Evolutionary conservation across 2,797 vertebrate genomes (phyloP).

Genomic region (Poeciliopsis paucimaculata): DNA sequence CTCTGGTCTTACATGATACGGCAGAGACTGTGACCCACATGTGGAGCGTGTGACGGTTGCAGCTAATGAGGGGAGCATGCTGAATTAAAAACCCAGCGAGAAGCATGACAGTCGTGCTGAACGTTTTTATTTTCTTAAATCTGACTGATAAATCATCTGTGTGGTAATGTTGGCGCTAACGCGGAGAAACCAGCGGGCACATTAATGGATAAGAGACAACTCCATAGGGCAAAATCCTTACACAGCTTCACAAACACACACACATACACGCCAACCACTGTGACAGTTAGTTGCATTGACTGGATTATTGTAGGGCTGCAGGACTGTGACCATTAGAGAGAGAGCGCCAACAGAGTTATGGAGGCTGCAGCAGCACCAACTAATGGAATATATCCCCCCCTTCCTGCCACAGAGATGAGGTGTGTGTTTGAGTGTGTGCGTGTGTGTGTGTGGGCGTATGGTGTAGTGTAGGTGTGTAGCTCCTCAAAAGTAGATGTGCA

Average conservation of each 20-base stretch:
- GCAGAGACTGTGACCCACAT: constrained; percentile 47
- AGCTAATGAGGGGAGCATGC: constrained; percentile 50
- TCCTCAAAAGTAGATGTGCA: neutral
- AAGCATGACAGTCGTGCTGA: neutral
- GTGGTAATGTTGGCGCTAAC: constrained; percentile 42
- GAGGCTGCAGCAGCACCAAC: constrained; percentile 47
- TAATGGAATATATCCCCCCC: constrained; percentile 66
- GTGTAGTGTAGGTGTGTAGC: neutral
- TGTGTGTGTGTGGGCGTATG: neutral
- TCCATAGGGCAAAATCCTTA: constrained; percentile 18
- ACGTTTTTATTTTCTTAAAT: constrained; percentile 1
- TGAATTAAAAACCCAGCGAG: constrained; percentile 20
- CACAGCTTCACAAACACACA: constrained; percentile 11
- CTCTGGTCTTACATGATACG: constrained; percentile 48
- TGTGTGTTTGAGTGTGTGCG: constrained; percentile 17
- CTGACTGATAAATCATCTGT: constrained; percentile 13
- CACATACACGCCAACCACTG: constrained; percentile 21
- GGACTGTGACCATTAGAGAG: constrained; percentile 68
- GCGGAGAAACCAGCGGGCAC: constrained; percentile 24
- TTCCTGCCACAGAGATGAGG: constrained; percentile 8
- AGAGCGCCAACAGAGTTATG: constrained; percentile 55
- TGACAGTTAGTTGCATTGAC: constrained; percentile 61
- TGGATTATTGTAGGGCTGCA: constrained; percentile 60
- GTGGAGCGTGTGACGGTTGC: constrained; percentile 37
- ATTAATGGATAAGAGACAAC: constrained; percentile 43